Percentiles rank a stretch among this genome's conserved stretches.
These are phyloP conservation scores for Tamias sibiricus DNA, from an alignment of 2,113 vertebrate genomes.

Conservation along the genomic window DNA sequence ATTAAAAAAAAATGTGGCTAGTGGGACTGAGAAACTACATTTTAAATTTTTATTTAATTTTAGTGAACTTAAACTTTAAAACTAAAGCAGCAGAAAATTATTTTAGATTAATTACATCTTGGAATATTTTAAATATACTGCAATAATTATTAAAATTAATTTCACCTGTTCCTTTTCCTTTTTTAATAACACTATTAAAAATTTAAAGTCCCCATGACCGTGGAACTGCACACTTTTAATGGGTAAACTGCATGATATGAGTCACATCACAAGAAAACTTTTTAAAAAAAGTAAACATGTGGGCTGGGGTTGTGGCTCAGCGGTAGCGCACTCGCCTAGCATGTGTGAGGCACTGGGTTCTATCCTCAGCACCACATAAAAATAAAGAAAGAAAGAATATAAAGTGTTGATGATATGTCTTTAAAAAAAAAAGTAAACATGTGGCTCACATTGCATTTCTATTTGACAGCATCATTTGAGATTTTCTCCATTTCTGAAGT, in stretches of 20 bases:
- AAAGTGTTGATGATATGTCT: too few species aligned
- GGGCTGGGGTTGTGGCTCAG: too few species aligned
- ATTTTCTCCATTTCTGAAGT: neutral
- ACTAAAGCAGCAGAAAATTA: neutral
- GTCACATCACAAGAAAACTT: neutral
- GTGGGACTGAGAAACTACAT: neutral
- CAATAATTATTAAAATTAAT: slow-evolving; percentile 14
- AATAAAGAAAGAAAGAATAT: too few species aligned
- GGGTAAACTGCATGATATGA: neutral
- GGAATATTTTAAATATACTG: neutral
- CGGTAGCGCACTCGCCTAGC: too few species aligned
- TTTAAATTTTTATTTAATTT: neutral
- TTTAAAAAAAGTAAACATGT: neutral
- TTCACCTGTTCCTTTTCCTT: neutral
- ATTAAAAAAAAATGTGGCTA: neutral
- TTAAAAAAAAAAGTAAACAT: neutral
- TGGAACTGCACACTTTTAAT: neutral
- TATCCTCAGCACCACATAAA: too few species aligned
- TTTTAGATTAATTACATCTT: slow-evolving; percentile 17
- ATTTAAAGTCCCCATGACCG: neutral
- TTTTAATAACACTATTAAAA: neutral
- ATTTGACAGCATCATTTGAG: neutral
- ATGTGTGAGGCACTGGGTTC: too few species aligned
- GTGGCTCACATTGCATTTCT: neutral
- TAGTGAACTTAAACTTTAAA: slow-evolving; percentile 5